These are phyloP conservation scores for Geopemphigus sp. DNA, from an alignment of 1,140 invertebrate species.

Conservation along the genomic window DNA sequence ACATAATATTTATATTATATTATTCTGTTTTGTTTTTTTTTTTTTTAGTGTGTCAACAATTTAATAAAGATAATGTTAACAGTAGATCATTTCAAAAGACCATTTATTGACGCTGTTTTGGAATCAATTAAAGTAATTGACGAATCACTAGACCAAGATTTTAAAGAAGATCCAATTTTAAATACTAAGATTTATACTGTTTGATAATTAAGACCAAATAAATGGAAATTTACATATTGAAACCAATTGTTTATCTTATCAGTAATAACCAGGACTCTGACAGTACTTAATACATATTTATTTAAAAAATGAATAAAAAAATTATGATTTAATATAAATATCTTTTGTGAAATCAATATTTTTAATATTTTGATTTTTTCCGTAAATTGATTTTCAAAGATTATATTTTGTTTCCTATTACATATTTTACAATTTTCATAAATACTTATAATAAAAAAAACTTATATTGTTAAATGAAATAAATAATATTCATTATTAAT, in stretches of 20 bases:
- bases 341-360: no score
- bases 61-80: conserved; percentile 70
- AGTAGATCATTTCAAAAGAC: conserved; percentile 72
- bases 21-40: conserved; percentile 34
- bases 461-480: no score
- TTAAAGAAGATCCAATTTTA: conserved; percentile 11
- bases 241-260: background rate
- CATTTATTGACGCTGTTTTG: conserved; percentile 66
- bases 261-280: no score
- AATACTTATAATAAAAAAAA: no score
- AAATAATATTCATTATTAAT: no score
- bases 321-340: no score
- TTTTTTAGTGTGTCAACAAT: conserved; percentile 66
- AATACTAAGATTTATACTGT: background rate
- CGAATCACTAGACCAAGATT: conserved; percentile 20
- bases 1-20: background rate
- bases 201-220: background rate
- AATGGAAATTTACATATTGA: background rate
- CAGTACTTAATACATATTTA: no score
- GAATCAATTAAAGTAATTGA: background rate
- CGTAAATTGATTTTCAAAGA: no score
- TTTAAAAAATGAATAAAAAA: no score
- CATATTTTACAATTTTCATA: no score
- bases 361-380: no score
- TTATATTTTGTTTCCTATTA: no score